Evolutionary conservation across 2,888 invertebrate genomes (phyloP), one percentile per base, ranked within the genome.

Genomic region (Caenorhabditis japonica): DNA sequence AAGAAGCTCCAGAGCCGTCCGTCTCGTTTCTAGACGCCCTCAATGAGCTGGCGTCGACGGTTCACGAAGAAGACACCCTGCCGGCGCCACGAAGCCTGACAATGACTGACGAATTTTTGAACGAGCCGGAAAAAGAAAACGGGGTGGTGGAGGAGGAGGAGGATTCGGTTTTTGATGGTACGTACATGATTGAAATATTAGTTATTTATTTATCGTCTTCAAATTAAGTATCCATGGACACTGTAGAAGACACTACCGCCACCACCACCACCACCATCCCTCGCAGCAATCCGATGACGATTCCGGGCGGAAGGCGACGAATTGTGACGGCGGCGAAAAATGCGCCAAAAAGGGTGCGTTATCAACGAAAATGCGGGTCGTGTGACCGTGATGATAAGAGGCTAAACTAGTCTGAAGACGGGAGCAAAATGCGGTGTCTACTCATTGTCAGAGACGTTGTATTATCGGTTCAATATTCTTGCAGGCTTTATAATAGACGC

Each of bases 91-190:
- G 64, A 19, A 64, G 64, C 27, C 12, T 64, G 1, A 53, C 64
- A 5, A 25, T 64, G 13, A 64, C 64, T 13, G 64, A 64, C 30
- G 39, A 55, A 3, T 23, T 47, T n/a, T 23, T 64, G 15, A 17
- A 7, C 19, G 7, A 51, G 23, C 38, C 41, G 13, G 17, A 34
- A 17, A 17, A 38, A 15, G 58, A 62, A 3, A 38, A 47, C 23
- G 56, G 43, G 3, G 19, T n/a, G 2, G 44, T 46, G 4, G 12
- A 27, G 2, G 38, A 53, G 3, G 47, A 51, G 5, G 44, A 53
- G 13, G 30, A 43, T 17, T 61, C 61, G 13, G 56, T 70, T 7
- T 70, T 70, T 19, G 53, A 56, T 51, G 61, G 60, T 69, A 30
- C n/a, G n/a, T n/a, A n/a, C n/a, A n/a, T n/a, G n/a, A n/a, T n/a